Base-by-base conservation (phyloP, 1,140 invertebrate species). In the Drosophila gunungcola region DNA sequence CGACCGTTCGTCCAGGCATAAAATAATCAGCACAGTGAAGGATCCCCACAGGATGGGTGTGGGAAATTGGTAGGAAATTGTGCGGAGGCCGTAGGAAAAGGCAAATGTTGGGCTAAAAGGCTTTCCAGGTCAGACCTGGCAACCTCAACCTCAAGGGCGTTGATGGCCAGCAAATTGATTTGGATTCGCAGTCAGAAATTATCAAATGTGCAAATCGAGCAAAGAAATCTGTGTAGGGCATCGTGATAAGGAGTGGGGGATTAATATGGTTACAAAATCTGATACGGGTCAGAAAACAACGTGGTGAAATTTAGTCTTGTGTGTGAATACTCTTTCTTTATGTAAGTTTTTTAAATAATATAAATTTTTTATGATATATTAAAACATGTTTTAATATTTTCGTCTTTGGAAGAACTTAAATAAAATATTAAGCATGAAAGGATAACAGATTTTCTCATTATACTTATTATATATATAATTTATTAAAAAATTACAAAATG, bases 91-190 rank as follows among this genome's bases (percentile, higher is more conserved):
- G 69, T 38, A 61, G 70, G 36, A 86, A 86, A 79, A 67, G 79
- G 75, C 74, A 83, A 83, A 89, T 84, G 84, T 83, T 77, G 57
- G 76, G 64, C 73, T 73, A 89, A 88, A 83, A 83, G 84, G 72
- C 84, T 83, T 88, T 89, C 64, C 82, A 78, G 82, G 81, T 85
- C 81, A 78, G 49, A 60, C 52, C 38, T 45, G 55, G 48, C 36
- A 65, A 49, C 72, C 72, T 46, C 57, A 72, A 72, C 36, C 64
- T 72, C 64, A 49, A 16, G 64, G 46, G 42, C 65, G 58, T 51
- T 46, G 57, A 61, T 51, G 56, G 57, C n/a, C 64, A 48, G 64
- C 62, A 77, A 83, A 88, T 88, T 88, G 83, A 89, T 88, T 88
- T 77, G 75, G 68, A 88, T 76, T 73, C 70, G 38, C 46, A 76